Conservation (phyloP, 2,888 invertebrate species). For the Eupithecia pulchellata region DNA sequence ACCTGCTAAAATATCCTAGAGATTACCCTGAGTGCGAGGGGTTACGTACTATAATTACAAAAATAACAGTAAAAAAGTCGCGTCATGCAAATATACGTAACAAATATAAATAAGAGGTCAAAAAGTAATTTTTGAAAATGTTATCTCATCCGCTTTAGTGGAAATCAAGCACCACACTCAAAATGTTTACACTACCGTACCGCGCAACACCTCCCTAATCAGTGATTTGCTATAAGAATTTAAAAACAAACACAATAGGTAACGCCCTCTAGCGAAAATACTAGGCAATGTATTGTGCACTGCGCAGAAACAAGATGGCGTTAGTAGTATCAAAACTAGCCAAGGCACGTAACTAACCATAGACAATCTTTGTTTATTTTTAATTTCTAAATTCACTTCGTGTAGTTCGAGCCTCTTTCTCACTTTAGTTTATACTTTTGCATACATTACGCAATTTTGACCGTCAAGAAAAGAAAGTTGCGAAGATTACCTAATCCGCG, state of each 20-base stretch:
- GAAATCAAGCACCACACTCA: background rate
- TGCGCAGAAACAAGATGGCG: constrained; percentile 52
- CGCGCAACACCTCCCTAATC: background rate
- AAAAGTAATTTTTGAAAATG: background rate
- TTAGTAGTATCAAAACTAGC: constrained; percentile 31
- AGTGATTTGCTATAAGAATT: background rate
- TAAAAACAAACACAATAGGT: constrained; percentile 20
- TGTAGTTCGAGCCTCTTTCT: background rate
- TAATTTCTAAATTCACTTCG: background rate
- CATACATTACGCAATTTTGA: background rate
- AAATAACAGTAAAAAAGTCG: too few species aligned
- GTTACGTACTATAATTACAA: too few species aligned
- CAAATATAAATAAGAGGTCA: background rate
- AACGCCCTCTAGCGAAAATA: constrained; percentile 50
- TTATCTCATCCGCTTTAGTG: background rate
- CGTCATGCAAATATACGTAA: too few species aligned
- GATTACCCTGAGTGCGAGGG: too few species aligned
- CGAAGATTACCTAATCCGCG: background rate
- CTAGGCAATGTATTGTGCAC: constrained; percentile 15
- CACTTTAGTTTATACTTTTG: background rate
- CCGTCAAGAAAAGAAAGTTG: background rate
- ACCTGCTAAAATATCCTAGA: too few species aligned
- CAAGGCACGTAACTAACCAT: background rate
- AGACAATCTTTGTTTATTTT: constrained; percentile 1
- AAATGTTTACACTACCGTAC: background rate